Base-by-base conservation (phyloP, 2,797 vertebrate genomes). In the Protosalanx chinensis region DNA sequence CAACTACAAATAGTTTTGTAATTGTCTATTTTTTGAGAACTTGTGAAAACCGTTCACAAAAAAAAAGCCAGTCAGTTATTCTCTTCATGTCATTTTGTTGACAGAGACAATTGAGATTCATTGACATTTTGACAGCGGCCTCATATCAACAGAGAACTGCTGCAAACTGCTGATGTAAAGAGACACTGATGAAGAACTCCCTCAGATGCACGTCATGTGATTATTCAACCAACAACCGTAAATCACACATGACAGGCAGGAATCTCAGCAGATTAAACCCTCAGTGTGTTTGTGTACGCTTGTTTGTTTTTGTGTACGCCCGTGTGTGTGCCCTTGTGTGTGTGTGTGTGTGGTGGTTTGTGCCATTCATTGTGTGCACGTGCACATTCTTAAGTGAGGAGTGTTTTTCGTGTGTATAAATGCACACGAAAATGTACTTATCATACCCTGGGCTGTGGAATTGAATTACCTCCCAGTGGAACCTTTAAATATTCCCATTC, bases 101-200 rank as follows among this genome's bases (percentile, higher is more conserved):
- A 79, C 71, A 13, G 35, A 79, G 77, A 83, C 85, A 88, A 88
- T 80, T 86, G 77, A 88, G 82, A 89, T 87, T 87, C 81, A 79
- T 75, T 90, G 87, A 89, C 85, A 86, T 86, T 86, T 90, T 88
- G 86, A 89, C 86, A 88, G 84, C 60, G 27, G 76, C 75, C 81
- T 85, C 79, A 72, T 88, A 85, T 87, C 83, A 33, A 33, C 29
- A 78, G 78, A 85, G 85, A 85, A 86, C 84, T 86, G 79, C 41
- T 59, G 82, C 76, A 87, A 84, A 88, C 81, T 86, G 84, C 83
- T 84, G 82, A 80, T 88, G 81, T 87, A 81, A 86, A 88, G 87
- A 87, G 84, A 76, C 82, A 73, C 83, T 89, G 83, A 87, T 76
- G 79, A n/a, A 71, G 63, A 88, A 89, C 79, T 86, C 88, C 88